Evolutionary conservation across 2,797 vertebrate species (phyloP).

Genomic region (Phylloscopus collybita): DNA sequence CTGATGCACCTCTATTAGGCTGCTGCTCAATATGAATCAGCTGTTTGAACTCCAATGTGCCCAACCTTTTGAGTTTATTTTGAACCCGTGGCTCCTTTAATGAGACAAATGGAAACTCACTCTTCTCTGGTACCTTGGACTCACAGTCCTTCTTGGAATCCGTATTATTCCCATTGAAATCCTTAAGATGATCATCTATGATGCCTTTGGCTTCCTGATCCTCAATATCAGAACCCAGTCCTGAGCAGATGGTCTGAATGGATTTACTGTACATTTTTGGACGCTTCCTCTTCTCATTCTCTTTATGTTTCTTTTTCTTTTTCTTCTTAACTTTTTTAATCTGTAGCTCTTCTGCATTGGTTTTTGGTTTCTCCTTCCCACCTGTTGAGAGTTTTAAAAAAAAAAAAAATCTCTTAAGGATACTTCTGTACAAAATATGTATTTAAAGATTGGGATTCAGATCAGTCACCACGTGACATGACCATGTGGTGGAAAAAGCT

Average conservation of each 20-base stretch:
- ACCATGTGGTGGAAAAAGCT: not conserved
- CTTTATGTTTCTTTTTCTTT: conserved; percentile 99
- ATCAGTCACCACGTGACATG: no score
- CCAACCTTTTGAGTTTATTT: conserved; percentile 82
- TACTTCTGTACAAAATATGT: no score
- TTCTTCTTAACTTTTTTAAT: conserved; percentile 80
- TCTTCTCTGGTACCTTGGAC: conserved; percentile 78
- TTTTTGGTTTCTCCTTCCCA: no score
- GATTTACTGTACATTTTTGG: conserved; percentile 97
- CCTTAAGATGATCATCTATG: conserved; percentile 76
- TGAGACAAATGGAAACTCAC: conserved; percentile 79
- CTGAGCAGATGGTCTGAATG: conserved; percentile 91
- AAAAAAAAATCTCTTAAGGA: no score
- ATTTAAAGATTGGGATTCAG: no score
- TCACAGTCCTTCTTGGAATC: conserved; percentile 77
- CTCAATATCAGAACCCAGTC: conserved; percentile 83
- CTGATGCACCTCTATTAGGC: conserved; percentile 94
- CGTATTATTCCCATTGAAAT: conserved; percentile 78
- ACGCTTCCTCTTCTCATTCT: conserved; percentile 92
- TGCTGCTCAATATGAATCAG: conserved; percentile 95
- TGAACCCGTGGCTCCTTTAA: conserved; percentile 81
- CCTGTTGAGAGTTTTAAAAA: no score
- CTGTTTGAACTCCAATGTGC: conserved; percentile 88
- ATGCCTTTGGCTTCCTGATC: conserved; percentile 80
- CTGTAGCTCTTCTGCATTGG: no score